Percentiles rank a stretch among this genome's conserved stretches.
Conservation (phyloP, 1,140 invertebrate species). For the Ganaspis sp. region DNA sequence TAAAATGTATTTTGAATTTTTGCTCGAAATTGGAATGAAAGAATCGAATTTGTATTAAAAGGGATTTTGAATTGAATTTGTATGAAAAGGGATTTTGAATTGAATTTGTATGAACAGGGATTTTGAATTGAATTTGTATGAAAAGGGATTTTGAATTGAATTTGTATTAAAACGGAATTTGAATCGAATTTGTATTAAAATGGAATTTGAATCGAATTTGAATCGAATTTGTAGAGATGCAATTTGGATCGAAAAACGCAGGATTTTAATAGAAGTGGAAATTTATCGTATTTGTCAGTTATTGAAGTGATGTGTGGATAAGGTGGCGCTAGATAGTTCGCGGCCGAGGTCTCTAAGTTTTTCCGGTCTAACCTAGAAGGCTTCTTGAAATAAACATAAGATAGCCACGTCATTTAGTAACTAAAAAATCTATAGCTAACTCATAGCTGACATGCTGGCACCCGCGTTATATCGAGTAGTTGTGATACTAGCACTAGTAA, state of each 20-base stretch:
- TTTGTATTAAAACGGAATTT: no score
- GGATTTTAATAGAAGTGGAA: no score
- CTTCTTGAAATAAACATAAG: conserved; percentile 70
- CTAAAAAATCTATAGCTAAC: conserved; percentile 66
- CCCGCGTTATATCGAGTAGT: conserved; percentile 63
- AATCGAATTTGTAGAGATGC: no score
- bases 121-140: no score
- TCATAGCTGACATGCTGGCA: conserved; percentile 67
- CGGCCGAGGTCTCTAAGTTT: conserved; percentile 21
- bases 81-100: no score
- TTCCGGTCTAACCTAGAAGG: conserved; percentile 31
- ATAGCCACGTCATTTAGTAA: conserved; percentile 72
- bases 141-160: no score
- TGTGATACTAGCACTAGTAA: conserved; percentile 48
- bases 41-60: neutral
- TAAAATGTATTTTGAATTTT: neutral
- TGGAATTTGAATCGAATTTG: no score
- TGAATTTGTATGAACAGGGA: no score
- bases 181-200: no score
- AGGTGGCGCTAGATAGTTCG: conserved; percentile 32
- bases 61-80: no score
- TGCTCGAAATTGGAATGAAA: no score
- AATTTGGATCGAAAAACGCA: no score
- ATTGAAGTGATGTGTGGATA: neutral
- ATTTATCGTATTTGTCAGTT: neutral